Base-by-base conservation (phyloP, 2,797 vertebrate genomes). In the Neoniphon sammara region DNA sequence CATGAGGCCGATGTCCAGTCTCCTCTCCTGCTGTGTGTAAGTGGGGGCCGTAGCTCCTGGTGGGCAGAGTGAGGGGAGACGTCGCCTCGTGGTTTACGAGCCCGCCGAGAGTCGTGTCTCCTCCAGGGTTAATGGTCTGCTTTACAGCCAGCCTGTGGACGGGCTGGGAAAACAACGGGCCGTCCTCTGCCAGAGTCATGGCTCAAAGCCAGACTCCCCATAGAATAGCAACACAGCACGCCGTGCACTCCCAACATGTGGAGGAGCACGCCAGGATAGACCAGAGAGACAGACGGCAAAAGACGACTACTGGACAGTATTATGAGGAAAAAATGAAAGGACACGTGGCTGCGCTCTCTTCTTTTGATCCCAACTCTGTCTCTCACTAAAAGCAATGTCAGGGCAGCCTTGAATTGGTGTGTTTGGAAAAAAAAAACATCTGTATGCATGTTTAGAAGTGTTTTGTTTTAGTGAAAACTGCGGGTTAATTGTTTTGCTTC, bases 51-150 rank as follows among this genome's bases (percentile, higher is more conserved):
- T 31, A 52, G 70, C 63, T 73, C n/a, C 68, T 73, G 56, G 49
- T 77, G 77, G 77, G 80, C 68, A 73, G 65, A 69, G 80, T 39
- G 94, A 91, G 0, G 91, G 93, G 69, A 94, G 95, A 63, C 91
- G 93, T 85, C 71, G 39, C 75, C 75, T 66, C 70, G 65, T 84
- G 83, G 50, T 91, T 91, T 89, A 91, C 60, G 82, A 80, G 85
- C 66, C 85, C 23, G 6, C 61, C n/a, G 83, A 87, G 88, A 73
- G 86, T 75, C 39, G 7, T 83, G 88, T 89, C 87, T 91, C 78
- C 78, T 71, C 83, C 77, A 47, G 79, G 78, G 87, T 91, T 91
- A 91, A 89, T 79, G 81, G 75, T 83, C 73, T 86, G 82, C 77
- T 87, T 90, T 82, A 90, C 81, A 69, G 77, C 86, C 83, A 69